phyloP scores from a whole-genome alignment of 2,113 vertebrate species.

The Hiodon alosoides region DNA sequence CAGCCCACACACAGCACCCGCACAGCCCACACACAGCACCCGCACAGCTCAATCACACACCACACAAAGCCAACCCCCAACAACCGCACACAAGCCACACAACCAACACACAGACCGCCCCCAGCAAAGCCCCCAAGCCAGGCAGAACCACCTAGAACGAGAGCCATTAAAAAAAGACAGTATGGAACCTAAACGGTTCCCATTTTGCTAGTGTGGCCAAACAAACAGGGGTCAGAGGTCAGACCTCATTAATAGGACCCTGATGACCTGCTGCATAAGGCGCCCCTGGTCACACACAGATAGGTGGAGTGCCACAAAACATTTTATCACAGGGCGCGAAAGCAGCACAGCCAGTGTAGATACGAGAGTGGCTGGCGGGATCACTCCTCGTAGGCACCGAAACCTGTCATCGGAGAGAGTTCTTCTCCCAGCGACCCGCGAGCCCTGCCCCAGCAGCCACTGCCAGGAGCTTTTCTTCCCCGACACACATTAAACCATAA shows the following conservation, averaged over 20 bases:
- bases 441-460: neutral
- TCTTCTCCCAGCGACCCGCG: neutral
- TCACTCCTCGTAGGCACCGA: neutral
- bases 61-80: no score
- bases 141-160: slow-evolving; percentile 43
- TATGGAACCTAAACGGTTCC: slow-evolving; percentile 50
- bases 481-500: slow-evolving; percentile 19
- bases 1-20: slow-evolving; percentile 17
- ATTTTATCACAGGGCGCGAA: slow-evolving; percentile 29
- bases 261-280: neutral
- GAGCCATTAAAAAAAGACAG: neutral
- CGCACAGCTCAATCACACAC: slow-evolving; percentile 19
- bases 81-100: no score
- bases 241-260: slow-evolving; percentile 19
- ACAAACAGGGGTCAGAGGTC: slow-evolving; percentile 16
- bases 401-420: neutral
- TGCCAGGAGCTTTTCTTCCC: neutral
- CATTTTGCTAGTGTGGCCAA: slow-evolving; percentile 33
- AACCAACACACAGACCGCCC: neutral
- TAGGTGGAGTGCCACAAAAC: neutral
- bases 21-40: slow-evolving; percentile 18
- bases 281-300: slow-evolving; percentile 10
- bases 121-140: slow-evolving; percentile 29
- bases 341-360: slow-evolving; percentile 3
- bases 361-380: neutral